Conservation (phyloP, 2,888 invertebrate species). For the Zhuqinia jingwanae region DNA sequence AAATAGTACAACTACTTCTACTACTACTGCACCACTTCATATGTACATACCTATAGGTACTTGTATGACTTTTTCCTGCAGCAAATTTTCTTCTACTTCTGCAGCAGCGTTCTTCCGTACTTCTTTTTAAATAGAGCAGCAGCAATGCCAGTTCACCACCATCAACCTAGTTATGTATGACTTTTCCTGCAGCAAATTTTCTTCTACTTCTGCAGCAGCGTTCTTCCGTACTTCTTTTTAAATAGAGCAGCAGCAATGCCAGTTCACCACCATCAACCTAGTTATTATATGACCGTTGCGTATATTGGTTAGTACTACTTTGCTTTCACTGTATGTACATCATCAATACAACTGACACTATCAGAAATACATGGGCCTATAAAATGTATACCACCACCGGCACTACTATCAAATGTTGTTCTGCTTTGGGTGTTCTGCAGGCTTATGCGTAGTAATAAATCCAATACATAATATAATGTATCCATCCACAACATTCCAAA, state of each 20-base stretch:
- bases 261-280: too few species aligned
- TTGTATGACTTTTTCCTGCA: slow-evolving; percentile 24
- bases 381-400: slow-evolving; percentile 3
- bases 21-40: too few species aligned
- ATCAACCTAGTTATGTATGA: too few species aligned
- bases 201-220: too few species aligned
- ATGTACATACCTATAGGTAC: too few species aligned
- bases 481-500: background rate
- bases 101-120: background rate
- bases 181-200: slow-evolving; percentile 19
- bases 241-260: background rate
- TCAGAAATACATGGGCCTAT: too few species aligned
- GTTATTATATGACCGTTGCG: slow-evolving; percentile 7
- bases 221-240: background rate
- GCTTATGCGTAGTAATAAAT: slow-evolving; percentile 19
- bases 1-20: background rate
- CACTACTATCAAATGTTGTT: slow-evolving; percentile 22
- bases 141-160: background rate
- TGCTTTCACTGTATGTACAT: too few species aligned
- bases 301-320: slow-evolving; percentile 5
- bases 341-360: too few species aligned
- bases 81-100: slow-evolving; percentile 6
- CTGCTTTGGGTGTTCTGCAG: slow-evolving; percentile 3
- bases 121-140: background rate
- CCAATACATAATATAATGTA: background rate